Conservation (phyloP, 2,888 invertebrate genomes). For the Aphidoletes aphidimyza region DNA sequence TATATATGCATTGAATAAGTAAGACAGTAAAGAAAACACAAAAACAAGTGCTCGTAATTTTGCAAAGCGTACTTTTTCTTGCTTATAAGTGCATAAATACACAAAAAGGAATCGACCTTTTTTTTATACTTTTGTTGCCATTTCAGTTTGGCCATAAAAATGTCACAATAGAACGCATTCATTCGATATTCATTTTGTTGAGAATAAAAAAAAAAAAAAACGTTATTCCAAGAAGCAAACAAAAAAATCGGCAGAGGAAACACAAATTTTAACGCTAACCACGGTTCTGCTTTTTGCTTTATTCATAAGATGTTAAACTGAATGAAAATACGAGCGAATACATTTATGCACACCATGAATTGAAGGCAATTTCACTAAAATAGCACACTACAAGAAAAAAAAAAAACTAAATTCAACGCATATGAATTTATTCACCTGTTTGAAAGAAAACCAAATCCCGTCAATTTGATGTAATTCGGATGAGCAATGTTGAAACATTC, state of each 20-base stretch:
- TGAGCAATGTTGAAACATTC: no score
- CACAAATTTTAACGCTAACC: no score
- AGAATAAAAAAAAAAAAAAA: not conserved
- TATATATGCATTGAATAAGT: not conserved
- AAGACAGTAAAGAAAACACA: not conserved
- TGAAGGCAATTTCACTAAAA: no score
- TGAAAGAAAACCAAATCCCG: not conserved
- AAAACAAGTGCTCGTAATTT: not conserved
- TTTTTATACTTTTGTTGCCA: not conserved
- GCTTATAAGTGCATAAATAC: not conserved
- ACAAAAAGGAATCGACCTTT: not conserved
- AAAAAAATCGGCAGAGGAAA: no score
- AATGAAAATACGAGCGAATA: not conserved
- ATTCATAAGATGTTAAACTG: not conserved
- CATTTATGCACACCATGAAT: not conserved
- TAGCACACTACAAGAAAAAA: no score
- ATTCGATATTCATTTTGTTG: constrained; percentile 13
- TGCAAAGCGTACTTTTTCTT: not conserved
- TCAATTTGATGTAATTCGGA: not conserved
- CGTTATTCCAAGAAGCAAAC: not conserved
- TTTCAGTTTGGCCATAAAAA: not conserved
- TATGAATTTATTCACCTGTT: no score
- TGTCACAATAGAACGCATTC: not conserved
- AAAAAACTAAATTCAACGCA: no score
- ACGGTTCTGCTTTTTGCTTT: not conserved